These are phyloP conservation scores for Climacteris rufus DNA, from an alignment of 2,113 vertebrate species.

Conservation along the genomic window DNA sequence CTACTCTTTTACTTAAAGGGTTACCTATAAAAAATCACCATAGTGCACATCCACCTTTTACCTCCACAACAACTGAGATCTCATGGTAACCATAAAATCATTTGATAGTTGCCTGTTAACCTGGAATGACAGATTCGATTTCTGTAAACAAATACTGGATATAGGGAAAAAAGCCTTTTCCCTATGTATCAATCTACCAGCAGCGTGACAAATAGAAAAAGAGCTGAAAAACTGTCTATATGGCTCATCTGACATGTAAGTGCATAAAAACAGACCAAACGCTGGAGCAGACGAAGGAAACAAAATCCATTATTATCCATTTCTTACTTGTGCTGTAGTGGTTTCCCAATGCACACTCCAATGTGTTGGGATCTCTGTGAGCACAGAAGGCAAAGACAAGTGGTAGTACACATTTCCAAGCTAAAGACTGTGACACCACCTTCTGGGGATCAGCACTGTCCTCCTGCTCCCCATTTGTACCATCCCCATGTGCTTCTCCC, in stretches of 20 bases:
- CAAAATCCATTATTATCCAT: background rate
- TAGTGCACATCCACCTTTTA: background rate
- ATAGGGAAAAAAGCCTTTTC: background rate
- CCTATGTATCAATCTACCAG: background rate
- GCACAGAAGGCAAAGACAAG: background rate
- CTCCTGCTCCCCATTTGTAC: background rate
- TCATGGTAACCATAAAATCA: background rate
- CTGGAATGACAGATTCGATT: background rate
- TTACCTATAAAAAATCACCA: background rate
- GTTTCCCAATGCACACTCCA: background rate
- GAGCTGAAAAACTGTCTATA: background rate
- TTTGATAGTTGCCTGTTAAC: background rate
- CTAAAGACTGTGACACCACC: accelerated
- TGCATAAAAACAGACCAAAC: background rate
- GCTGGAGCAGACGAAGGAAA: background rate
- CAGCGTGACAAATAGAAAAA: background rate
- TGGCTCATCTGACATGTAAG: background rate
- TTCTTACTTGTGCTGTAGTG: background rate
- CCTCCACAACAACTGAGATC: background rate
- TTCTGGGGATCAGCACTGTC: background rate
- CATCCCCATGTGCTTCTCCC: background rate
- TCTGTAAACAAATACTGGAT: background rate
- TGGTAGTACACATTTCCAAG: accelerated
- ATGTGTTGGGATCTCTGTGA: background rate
- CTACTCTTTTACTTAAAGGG: background rate